phyloP scores from a whole-genome alignment of 30 jellyfish, hydroid and myxozoan species.

The Aurelia sp. region DNA sequence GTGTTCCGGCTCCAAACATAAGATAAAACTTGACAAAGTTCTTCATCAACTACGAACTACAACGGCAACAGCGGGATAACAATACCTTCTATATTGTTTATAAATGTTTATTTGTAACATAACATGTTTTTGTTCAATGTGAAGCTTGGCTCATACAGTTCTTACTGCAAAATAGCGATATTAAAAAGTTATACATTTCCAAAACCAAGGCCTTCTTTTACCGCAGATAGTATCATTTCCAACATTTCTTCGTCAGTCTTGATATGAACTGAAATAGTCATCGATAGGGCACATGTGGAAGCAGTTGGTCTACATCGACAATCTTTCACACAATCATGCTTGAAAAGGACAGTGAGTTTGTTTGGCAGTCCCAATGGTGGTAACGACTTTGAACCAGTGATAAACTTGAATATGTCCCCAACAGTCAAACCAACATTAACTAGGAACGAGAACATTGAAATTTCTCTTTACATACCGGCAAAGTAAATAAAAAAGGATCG shows the following conservation, averaged over 20 bases:
- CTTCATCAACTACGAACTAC: too few species aligned
- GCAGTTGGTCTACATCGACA: slow-evolving; percentile 23
- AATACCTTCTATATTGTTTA: too few species aligned
- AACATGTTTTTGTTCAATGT: too few species aligned
- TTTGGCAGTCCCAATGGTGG: slow-evolving; percentile 29
- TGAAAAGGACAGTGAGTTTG: slow-evolving; percentile 7
- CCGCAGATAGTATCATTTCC: background rate
- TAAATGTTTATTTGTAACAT: too few species aligned
- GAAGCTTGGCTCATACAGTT: too few species aligned
- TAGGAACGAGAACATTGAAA: slow-evolving; percentile 35
- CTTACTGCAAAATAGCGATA: too few species aligned
- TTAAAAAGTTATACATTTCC: background rate
- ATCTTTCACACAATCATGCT: background rate
- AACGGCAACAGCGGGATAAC: too few species aligned
- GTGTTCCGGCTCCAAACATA: too few species aligned
- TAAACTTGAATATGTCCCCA: background rate
- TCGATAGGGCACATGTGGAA: slow-evolving; percentile 12
- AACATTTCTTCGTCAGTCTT: background rate
- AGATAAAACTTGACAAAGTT: too few species aligned
- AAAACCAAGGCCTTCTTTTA: slow-evolving; percentile 1
- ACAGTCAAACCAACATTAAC: slow-evolving; percentile 3
- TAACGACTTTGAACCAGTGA: slow-evolving; percentile 8
- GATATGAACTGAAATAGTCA: slow-evolving; percentile 15
- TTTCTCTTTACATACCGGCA: background rate
- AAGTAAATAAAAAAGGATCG: too few species aligned